A percentile compares a stretch with the other conserved stretches of the same genome.
Conservation (phyloP, 64 coral and sea anemone genomes). For the Dendronephthya gigantea region DNA sequence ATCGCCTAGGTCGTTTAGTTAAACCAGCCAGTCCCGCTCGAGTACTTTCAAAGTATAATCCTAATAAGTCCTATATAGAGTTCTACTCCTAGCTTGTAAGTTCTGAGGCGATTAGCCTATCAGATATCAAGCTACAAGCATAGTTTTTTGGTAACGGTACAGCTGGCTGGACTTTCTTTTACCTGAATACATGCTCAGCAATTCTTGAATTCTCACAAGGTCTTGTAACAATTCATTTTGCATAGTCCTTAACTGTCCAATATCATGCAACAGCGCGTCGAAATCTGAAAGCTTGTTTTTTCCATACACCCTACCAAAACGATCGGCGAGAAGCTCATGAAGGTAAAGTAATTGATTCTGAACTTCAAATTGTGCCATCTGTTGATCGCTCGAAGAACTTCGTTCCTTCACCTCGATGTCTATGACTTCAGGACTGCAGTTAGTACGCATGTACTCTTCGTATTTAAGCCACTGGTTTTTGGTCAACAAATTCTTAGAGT, state of each 20-base stretch:
- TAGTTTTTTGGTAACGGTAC: background rate
- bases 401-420: background rate
- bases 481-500: background rate
- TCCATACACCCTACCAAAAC: background rate
- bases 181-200: background rate
- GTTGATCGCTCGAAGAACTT: background rate
- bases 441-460: background rate
- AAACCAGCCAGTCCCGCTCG: too few relatives aligned
- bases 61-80: too few relatives aligned
- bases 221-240: background rate
- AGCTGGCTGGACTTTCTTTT: background rate
- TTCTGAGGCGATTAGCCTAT: too few relatives aligned
- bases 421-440: background rate
- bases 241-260: background rate
- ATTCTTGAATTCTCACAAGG: background rate
- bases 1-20: too few relatives aligned
- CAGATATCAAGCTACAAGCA: too few relatives aligned
- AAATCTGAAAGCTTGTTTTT: background rate
- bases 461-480: background rate
- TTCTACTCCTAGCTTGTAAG: too few relatives aligned
- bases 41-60: too few relatives aligned
- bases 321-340: background rate
- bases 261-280: background rate
- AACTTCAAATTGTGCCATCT: background rate
- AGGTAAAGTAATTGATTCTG: background rate